These are phyloP conservation scores for Tetranychus piercei DNA, from an alignment of 2,888 invertebrate species.

Conservation along the genomic window DNA sequence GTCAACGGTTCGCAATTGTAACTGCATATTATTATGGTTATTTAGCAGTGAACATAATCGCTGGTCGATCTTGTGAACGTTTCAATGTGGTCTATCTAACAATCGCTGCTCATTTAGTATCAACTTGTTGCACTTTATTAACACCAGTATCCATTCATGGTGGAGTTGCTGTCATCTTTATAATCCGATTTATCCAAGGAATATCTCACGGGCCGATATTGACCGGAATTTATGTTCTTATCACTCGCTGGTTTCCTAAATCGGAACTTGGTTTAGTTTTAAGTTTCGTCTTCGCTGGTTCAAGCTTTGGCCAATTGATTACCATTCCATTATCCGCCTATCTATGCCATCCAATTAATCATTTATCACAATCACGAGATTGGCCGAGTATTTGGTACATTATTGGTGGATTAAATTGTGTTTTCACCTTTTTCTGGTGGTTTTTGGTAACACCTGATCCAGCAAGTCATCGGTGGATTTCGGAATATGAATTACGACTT, in stretches of 20 bases:
- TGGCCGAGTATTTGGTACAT: background rate
- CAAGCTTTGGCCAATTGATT: background rate
- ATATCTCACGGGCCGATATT: conserved; percentile 1
- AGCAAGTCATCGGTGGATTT: background rate
- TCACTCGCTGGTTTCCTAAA: conserved; percentile 1
- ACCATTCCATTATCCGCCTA: background rate
- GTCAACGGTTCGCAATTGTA: background rate
- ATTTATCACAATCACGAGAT: background rate
- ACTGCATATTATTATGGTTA: conserved; percentile 5
- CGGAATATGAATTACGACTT: background rate
- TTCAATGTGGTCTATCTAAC: background rate
- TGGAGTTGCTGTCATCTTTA: background rate
- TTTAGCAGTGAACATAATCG: background rate
- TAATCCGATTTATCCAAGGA: background rate
- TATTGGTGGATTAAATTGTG: background rate
- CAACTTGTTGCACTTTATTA: background rate
- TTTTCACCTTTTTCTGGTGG: background rate
- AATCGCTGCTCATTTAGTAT: background rate
- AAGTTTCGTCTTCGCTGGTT: background rate
- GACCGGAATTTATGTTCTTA: background rate
- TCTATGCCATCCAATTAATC: background rate
- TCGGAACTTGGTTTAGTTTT: background rate
- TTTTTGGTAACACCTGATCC: background rate
- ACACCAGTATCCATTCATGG: background rate
- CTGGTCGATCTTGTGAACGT: conserved; percentile 5